phyloP scores from a whole-genome alignment of 1,140 invertebrate species.

The Homarus americanus region DNA sequence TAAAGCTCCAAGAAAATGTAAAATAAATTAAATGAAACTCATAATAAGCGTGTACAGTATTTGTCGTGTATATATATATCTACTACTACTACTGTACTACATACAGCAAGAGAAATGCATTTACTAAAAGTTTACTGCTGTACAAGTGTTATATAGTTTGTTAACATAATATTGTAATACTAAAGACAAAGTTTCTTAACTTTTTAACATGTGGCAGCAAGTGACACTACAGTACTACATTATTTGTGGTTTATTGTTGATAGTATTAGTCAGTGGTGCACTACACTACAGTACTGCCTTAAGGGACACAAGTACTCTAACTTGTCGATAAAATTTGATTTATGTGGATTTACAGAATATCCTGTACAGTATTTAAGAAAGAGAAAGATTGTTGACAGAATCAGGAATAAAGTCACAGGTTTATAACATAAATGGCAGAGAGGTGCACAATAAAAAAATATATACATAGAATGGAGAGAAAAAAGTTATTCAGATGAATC shows the following conservation, averaged over 20 bases:
- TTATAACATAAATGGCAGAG: not conserved
- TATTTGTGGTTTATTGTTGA: not conserved
- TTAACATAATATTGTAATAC: not conserved
- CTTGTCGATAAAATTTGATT: not conserved
- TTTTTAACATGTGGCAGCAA: not conserved
- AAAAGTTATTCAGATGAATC: not conserved
- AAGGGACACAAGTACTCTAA: too few species aligned
- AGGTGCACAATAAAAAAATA: too few species aligned
- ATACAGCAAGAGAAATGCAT: not conserved
- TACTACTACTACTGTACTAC: not conserved
- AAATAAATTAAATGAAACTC: not conserved
- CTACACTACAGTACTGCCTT: too few species aligned
- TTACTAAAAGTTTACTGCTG: not conserved
- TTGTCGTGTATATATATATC: not conserved
- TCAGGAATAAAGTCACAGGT: not conserved
- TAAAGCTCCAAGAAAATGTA: not conserved
- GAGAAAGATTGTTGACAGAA: not conserved
- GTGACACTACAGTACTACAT: not conserved
- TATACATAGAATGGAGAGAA: not conserved
- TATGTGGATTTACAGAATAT: not conserved
- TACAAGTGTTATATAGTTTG: not conserved
- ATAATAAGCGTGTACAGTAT: constrained; percentile 2
- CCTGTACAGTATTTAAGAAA: not conserved
- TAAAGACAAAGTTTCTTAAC: not conserved
- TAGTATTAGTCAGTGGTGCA: too few species aligned